Conservation (phyloP, 1,140 invertebrate species). For the Brachionus paranguensis region DNA sequence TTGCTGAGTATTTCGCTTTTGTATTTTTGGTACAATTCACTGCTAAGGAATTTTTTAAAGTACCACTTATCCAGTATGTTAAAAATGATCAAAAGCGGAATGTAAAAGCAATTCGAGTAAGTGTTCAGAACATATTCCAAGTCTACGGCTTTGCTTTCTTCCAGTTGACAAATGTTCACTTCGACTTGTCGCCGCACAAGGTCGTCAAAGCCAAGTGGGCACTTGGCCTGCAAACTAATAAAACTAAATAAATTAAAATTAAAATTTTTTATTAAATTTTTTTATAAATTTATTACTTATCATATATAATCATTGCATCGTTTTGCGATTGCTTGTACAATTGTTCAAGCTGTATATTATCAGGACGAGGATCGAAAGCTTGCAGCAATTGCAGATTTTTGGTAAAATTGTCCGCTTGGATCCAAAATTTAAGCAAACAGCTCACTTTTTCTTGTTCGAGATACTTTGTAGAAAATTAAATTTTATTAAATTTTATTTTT, state of each 20-base stretch:
- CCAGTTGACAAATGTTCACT: constrained; percentile 14
- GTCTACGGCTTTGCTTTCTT: background rate
- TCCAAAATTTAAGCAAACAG: constrained; percentile 17
- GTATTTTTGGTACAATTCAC: background rate
- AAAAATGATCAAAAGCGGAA: constrained; percentile 1
- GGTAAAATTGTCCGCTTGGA: constrained; percentile 18
- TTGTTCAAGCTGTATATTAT: background rate
- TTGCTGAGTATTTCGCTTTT: background rate
- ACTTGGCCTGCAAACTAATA: constrained; percentile 9
- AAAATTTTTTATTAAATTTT: background rate
- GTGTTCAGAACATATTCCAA: background rate
- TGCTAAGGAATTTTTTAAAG: background rate
- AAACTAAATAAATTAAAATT: background rate
- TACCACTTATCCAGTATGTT: background rate
- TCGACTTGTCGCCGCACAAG: constrained; percentile 17
- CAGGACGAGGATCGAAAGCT: background rate
- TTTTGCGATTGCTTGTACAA: constrained; percentile 9
- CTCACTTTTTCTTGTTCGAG: constrained; percentile 20
- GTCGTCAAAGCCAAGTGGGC: background rate
- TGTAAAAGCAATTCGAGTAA: constrained; percentile 29
- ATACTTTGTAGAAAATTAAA: background rate
- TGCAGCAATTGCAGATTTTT: background rate
- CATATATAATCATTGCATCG: constrained; percentile 6
- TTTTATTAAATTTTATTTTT: background rate
- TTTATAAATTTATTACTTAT: background rate